phyloP scores from a whole-genome alignment of 2,888 invertebrate genomes.

The Lysandra bellargus region DNA sequence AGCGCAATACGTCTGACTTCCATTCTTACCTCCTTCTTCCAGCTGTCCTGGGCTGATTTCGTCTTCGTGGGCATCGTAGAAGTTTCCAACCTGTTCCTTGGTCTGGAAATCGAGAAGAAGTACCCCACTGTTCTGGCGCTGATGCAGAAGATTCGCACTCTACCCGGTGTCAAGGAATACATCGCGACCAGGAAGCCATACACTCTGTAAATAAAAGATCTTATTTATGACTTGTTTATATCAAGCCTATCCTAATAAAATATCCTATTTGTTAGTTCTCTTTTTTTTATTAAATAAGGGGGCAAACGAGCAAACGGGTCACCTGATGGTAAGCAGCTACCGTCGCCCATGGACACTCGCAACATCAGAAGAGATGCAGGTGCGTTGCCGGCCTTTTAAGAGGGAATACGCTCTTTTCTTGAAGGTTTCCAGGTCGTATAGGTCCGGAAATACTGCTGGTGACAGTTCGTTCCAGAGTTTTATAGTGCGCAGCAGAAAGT shows the following conservation, averaged over 20 bases:
- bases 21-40: conserved; percentile 35
- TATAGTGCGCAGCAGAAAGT: too few relatives aligned
- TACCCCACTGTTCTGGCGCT: conserved; percentile 55
- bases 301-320: too few relatives aligned
- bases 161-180: conserved; percentile 66
- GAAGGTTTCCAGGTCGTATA: too few relatives aligned
- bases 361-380: too few relatives aligned
- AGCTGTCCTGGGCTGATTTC: conserved; percentile 71
- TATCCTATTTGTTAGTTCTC: too few relatives aligned
- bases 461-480: too few relatives aligned
- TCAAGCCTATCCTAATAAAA: not conserved
- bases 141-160: conserved; percentile 49
- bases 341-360: too few relatives aligned
- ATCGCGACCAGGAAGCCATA: conserved; percentile 54
- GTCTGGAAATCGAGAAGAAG: conserved; percentile 53
- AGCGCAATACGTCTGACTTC: not conserved
- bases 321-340: too few relatives aligned
- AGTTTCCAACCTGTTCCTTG: conserved; percentile 52
- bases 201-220: conserved; percentile 36
- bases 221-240: not conserved
- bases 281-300: too few relatives aligned
- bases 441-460: too few relatives aligned
- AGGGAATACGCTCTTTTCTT: too few relatives aligned
- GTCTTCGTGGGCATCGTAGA: conserved; percentile 62
- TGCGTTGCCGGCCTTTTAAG: too few relatives aligned